These are phyloP conservation scores for Stictocephala bisonia DNA, from an alignment of 2,888 invertebrate genomes.

Conservation along the genomic window DNA sequence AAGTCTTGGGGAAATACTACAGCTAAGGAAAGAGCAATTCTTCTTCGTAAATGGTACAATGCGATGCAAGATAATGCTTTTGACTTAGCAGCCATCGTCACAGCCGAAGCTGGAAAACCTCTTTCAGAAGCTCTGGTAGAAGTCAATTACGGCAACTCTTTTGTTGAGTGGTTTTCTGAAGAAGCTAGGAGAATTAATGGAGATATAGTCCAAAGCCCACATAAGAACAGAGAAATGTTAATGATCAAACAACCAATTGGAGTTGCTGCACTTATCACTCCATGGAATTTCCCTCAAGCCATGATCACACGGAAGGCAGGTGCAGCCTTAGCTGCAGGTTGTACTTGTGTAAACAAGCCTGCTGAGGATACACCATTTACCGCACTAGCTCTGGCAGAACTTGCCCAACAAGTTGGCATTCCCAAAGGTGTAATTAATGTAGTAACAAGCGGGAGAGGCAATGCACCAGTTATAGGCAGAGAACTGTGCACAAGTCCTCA, in stretches of 20 bases:
- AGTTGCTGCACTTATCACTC: slow-evolving; percentile 94
- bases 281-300: slow-evolving; percentile 95
- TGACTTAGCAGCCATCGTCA: slow-evolving; percentile 81
- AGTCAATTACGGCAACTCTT: slow-evolving; percentile 90
- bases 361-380: slow-evolving; percentile 97
- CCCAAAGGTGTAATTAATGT: slow-evolving; percentile 95
- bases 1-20: slow-evolving; percentile 83
- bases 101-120: slow-evolving; percentile 91
- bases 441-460: slow-evolving; percentile 80
- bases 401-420: slow-evolving; percentile 90
- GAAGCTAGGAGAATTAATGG: slow-evolving; percentile 88
- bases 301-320: slow-evolving; percentile 98
- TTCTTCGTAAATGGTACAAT: slow-evolving; percentile 82
- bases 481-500: slow-evolving; percentile 85
- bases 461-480: slow-evolving; percentile 84
- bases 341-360: slow-evolving; percentile 93
- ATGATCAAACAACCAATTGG: slow-evolving; percentile 90
- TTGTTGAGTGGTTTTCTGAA: slow-evolving; percentile 96
- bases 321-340: slow-evolving; percentile 94
- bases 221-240: slow-evolving; percentile 79
- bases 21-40: slow-evolving; percentile 71
- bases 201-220: slow-evolving; percentile 77
- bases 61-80: slow-evolving; percentile 79
- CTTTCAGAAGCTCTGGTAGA: slow-evolving; percentile 88
- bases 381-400: slow-evolving; percentile 85